Evolutionary conservation across 1,140 invertebrate species (phyloP).

Genomic region (Eupristina koningsbergeri): DNA sequence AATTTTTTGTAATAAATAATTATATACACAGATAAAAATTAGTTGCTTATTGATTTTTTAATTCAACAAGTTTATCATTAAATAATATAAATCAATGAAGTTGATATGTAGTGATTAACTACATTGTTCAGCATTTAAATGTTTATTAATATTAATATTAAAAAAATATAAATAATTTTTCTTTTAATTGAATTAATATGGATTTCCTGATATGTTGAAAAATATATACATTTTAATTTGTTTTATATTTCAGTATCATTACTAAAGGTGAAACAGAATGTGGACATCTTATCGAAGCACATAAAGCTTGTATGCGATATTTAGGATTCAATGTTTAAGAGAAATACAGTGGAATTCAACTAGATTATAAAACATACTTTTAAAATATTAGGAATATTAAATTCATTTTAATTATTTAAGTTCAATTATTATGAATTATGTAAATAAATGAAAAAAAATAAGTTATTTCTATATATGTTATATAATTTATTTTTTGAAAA

Average conservation of each 20-base stretch:
- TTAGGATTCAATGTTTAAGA: constrained; percentile 94
- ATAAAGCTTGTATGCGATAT: constrained; percentile 96
- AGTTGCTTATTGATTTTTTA: too few relatives aligned
- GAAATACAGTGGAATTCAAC: background rate
- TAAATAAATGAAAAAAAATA: constrained; percentile 43
- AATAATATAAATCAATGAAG: background rate
- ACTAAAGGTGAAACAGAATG: constrained; percentile 96
- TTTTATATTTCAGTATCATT: constrained; percentile 85
- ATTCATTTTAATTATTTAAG: constrained; percentile 34
- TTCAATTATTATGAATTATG: constrained; percentile 24
- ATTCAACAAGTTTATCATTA: too few relatives aligned
- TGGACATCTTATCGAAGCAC: constrained; percentile 91
- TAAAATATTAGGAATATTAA: constrained; percentile 27
- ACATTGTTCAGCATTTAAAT: too few relatives aligned
- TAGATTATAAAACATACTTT: background rate
- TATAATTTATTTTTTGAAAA: too few relatives aligned
- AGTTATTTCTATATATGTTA: background rate
- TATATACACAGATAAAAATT: too few relatives aligned
- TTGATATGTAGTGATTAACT: too few relatives aligned
- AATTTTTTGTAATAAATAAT: too few relatives aligned
- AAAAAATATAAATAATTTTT: too few relatives aligned
- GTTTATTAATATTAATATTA: too few relatives aligned
- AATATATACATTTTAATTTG: background rate
- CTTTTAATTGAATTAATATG: too few relatives aligned
- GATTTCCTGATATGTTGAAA: too few relatives aligned